Conservation (phyloP, 2,797 vertebrate species). For the Megalops cyprinoides region DNA sequence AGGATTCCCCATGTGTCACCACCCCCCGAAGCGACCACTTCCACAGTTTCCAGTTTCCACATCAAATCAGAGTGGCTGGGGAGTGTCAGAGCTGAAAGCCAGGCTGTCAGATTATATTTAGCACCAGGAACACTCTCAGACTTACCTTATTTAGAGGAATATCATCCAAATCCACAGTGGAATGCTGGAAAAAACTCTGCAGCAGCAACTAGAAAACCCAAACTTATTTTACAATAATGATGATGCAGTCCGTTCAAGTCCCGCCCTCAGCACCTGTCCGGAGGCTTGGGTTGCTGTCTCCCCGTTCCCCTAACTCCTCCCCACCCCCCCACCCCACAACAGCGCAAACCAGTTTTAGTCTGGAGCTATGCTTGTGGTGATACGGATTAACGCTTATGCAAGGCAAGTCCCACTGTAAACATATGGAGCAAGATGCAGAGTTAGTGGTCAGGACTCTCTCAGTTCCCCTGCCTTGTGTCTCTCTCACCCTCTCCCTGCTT, state of each 20-base stretch:
- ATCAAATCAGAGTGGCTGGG: neutral
- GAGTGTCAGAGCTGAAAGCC: neutral
- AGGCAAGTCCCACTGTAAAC: too few species aligned
- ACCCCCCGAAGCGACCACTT: too few species aligned
- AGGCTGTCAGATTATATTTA: conserved; percentile 9
- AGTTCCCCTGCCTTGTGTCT: neutral
- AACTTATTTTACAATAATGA: neutral
- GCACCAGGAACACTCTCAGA: neutral
- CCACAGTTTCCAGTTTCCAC: too few species aligned
- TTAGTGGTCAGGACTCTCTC: too few species aligned
- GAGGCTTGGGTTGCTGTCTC: neutral
- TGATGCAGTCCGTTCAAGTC: neutral
- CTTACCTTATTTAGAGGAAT: conserved; percentile 23
- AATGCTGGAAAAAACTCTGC: neutral
- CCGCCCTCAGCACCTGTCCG: neutral
- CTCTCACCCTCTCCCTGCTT: conserved; percentile 49
- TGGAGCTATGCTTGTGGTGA: too few species aligned
- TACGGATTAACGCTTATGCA: too few species aligned
- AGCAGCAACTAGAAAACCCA: neutral
- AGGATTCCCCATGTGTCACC: too few species aligned
- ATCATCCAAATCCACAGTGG: conserved; percentile 8
- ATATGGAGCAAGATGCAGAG: too few species aligned
- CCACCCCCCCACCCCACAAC: neutral
- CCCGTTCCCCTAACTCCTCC: neutral
- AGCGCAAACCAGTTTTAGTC: too few species aligned